A percentile compares a stretch with the other conserved stretches of the same genome.
These are phyloP conservation scores for Drosophila subpulchrella DNA, from an alignment of 1,140 invertebrate species.

Conservation along the genomic window DNA sequence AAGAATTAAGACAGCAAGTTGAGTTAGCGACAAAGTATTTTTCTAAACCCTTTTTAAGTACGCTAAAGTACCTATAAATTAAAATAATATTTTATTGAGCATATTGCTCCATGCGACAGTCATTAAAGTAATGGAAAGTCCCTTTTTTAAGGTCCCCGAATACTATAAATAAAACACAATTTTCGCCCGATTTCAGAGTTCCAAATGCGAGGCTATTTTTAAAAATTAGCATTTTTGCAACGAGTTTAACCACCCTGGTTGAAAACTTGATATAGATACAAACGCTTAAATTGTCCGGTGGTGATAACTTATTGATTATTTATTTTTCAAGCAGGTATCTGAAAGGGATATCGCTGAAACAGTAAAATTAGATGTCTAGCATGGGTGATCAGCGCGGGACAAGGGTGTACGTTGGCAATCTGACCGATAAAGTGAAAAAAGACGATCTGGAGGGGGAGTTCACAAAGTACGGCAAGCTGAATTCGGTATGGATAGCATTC, in stretches of 20 bases:
- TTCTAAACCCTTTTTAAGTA: no score
- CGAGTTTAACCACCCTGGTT: constrained; percentile 49
- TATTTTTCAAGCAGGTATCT: constrained; percentile 59
- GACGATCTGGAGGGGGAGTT: constrained; percentile 94
- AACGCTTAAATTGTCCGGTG: constrained; percentile 57
- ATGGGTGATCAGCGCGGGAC: constrained; percentile 87
- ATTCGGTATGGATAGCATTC: constrained; percentile 97
- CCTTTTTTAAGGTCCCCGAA: constrained; percentile 5
- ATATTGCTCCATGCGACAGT: not conserved
- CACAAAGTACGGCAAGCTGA: constrained; percentile 95
- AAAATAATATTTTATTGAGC: no score
- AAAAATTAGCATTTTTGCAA: constrained; percentile 25
- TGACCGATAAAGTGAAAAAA: constrained; percentile 93
- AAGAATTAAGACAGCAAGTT: no score
- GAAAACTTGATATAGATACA: constrained; percentile 77
- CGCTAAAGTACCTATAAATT: no score
- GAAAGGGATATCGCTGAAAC: constrained; percentile 26
- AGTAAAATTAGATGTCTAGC: constrained; percentile 26
- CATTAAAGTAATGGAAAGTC: not conserved
- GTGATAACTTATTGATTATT: constrained; percentile 77
- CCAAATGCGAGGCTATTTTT: constrained; percentile 14
- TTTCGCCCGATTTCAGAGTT: constrained; percentile 16
- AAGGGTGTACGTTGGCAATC: constrained; percentile 93
- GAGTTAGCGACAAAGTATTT: no score
- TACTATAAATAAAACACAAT: not conserved